phyloP scores from a whole-genome alignment of 2,888 invertebrate species.

The Parthenolecanium corni region DNA sequence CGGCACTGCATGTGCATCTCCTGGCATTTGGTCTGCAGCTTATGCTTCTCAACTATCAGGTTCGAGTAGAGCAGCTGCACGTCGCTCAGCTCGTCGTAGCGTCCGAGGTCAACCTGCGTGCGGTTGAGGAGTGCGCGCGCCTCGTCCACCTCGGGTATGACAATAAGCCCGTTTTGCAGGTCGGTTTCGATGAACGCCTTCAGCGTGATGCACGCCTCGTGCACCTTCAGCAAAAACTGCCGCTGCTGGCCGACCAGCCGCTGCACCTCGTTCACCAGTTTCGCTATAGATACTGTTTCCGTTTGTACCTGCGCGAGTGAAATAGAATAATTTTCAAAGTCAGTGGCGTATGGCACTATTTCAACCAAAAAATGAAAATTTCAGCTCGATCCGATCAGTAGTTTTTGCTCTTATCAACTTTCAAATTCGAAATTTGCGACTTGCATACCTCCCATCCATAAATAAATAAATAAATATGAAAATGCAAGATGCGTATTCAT shows the following conservation, averaged over 20 bases:
- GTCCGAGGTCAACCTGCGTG: slow-evolving; percentile 48
- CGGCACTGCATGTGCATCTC: slow-evolving; percentile 61
- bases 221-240: slow-evolving; percentile 57
- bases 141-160: slow-evolving; percentile 52
- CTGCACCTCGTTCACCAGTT: slow-evolving; percentile 57
- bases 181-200: slow-evolving; percentile 65
- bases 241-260: slow-evolving; percentile 57
- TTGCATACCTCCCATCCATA: no score
- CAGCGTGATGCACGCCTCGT: slow-evolving; percentile 60
- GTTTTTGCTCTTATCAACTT: no score
- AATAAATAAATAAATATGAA: no score
- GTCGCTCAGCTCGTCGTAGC: slow-evolving; percentile 49
- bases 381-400: no score
- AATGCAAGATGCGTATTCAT: no score
- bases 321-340: background rate
- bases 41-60: slow-evolving; percentile 52
- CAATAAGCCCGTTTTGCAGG: slow-evolving; percentile 54
- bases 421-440: no score
- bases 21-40: slow-evolving; percentile 50
- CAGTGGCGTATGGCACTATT: no score
- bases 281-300: slow-evolving; percentile 56
- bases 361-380: no score
- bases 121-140: slow-evolving; percentile 52
- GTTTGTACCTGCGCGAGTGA: slow-evolving; percentile 44
- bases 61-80: slow-evolving; percentile 50